Base-by-base conservation (phyloP, 2,113 vertebrate genomes). In the Passer domesticus region DNA sequence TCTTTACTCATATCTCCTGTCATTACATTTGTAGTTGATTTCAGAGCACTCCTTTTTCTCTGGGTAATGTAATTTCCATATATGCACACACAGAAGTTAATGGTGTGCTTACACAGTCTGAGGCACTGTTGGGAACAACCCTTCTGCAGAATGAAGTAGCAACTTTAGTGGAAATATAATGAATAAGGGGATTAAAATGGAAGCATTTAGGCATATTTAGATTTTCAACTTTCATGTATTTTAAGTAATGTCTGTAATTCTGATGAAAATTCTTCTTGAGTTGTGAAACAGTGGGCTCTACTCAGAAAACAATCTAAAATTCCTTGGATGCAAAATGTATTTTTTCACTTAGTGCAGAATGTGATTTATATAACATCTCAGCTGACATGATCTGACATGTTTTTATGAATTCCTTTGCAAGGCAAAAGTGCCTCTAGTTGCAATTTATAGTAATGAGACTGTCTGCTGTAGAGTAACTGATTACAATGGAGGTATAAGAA, bases 391-490 rank as follows among this genome's bases (percentile, higher is more conserved):
- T 92, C 90, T 96, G 87, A 95, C 96, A 96, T 69, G 96, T 93
- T 97, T 94, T 92, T 91, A 93, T 88, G 87, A 95, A 96, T 97
- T 97, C 94, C 88, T 95, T 96, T 83, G 83, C 79, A 84, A 97
- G 93, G 93, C 92, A 95, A 89, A 96, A 96, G 72, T 94, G 94
- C 82, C 94, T 97, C 73, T 91, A 94, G 94, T 94, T 95, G 92
- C 90, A 95, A 89, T 96, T 96, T 95, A 93, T 95, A 96, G 93
- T 95, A 94, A 96, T 97, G 93, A 96, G 83, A 89, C 88, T 96
- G 86, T 93, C 83, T 96, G 58, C 88, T 93, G 25, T 79, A 82
- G 85, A 95, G 90, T 93, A 95, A 89, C 90, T 96, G 85, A 82
- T 96, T 92, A 93, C 89, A 93, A 10, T 86, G 82, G 73, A 91